These are phyloP conservation scores for Temnothorax rugatulus DNA, from an alignment of 2,888 invertebrate genomes.

Conservation along the genomic window DNA sequence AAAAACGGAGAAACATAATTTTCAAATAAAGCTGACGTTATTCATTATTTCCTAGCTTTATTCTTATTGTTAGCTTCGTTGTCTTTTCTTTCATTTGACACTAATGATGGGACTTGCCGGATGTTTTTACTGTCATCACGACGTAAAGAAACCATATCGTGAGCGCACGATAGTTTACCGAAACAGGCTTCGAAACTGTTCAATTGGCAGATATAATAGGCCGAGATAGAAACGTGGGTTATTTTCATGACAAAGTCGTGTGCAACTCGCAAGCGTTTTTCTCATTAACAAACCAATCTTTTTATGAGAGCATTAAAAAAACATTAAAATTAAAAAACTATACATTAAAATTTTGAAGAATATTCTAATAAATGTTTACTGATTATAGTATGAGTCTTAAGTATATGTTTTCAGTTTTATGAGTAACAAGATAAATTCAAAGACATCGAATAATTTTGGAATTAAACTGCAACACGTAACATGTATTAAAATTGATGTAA, in stretches of 20 bases:
- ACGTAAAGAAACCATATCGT: conserved; percentile 31
- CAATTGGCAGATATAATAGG: not conserved
- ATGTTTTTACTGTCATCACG: conserved; percentile 31
- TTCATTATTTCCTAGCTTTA: not conserved
- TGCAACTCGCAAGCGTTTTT: not conserved
- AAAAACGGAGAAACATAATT: conserved; percentile 32
- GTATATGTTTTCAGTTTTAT: not conserved
- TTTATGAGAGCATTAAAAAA: not conserved
- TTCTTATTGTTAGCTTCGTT: not conserved
- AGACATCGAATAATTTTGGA: not conserved
- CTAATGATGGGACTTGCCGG: conserved; percentile 42
- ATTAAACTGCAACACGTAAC: not conserved
- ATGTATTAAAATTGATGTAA: conserved; percentile 2
- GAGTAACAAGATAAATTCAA: not conserved
- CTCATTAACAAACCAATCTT: not conserved
- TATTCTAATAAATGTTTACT: not conserved
- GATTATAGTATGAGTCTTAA: not conserved
- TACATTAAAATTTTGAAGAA: not conserved
- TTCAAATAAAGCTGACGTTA: conserved; percentile 23
- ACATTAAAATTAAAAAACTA: not conserved
- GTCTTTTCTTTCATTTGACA: conserved; percentile 29
- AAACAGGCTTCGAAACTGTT: conserved; percentile 39
- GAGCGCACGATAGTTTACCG: conserved; percentile 10
- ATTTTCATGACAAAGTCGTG: conserved; percentile 6
- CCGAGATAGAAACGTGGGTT: not conserved